Percentiles rank a stretch among this genome's conserved stretches.
Conservation (phyloP, 2,113 vertebrate species). For the Cyphotilapia sp. region DNA sequence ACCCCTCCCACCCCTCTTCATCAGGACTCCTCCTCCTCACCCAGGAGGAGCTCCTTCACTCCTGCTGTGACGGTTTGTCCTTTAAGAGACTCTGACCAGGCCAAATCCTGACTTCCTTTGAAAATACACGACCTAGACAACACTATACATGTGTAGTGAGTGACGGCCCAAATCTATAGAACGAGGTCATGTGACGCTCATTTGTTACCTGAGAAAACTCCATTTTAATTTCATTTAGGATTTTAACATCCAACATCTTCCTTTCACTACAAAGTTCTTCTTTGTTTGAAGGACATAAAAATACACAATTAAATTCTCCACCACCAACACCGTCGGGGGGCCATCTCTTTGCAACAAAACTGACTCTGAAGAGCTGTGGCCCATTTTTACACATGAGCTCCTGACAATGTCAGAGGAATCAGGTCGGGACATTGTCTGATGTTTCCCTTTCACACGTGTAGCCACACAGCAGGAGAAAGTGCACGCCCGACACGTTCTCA, state of each 20-base stretch:
- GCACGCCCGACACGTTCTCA: not conserved
- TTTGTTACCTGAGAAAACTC: not conserved
- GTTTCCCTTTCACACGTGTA: not conserved
- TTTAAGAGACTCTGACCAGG: not conserved
- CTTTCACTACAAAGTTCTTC: not conserved
- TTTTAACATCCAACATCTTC: not conserved
- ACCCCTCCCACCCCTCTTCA: not conserved
- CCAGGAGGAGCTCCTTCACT: constrained; percentile 20
- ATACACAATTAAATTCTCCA: not conserved
- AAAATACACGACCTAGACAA: not conserved
- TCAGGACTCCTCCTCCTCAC: constrained; percentile 7
- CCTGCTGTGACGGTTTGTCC: constrained; percentile 39
- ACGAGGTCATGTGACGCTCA: not conserved
- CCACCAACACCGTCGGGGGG: not conserved
- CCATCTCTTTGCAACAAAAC: not conserved
- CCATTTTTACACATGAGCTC: not conserved
- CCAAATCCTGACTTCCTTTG: not conserved
- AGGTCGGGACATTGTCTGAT: not conserved
- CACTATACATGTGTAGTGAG: not conserved
- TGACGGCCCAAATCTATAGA: not conserved
- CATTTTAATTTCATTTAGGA: not conserved
- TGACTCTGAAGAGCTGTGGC: not conserved
- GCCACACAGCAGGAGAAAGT: not conserved
- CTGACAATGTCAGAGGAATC: not conserved
- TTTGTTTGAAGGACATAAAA: not conserved